Base-by-base conservation (phyloP, 2,113 vertebrate genomes). In the Camarhynchus parvulus region DNA sequence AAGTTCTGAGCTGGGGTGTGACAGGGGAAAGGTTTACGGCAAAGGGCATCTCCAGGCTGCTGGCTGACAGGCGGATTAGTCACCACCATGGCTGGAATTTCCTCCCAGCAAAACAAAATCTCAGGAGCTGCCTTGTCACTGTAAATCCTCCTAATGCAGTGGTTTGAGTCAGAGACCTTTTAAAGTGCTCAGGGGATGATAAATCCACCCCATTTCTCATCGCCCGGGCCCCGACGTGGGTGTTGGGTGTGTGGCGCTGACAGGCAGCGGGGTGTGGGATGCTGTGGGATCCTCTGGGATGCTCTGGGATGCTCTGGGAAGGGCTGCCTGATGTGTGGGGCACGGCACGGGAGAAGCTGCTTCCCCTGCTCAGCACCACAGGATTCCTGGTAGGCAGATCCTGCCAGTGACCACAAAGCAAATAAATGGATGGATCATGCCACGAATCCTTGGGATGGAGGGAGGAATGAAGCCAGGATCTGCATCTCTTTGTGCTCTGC, bases 1-100 rank as follows among this genome's bases (percentile, higher is more conserved):
- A 47, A 21, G 63, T 10, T 13, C 67, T 33, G 47, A 62, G 67
- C 63, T 2, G 72, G 89, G 95, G 79, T 73, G 89, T 87, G 82
- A 89, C 89, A 50, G 67, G 87, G 84, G 96, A 92, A 96, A 95
- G 87, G 81, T 94, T 95, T 77, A 72, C 47, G 17, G 73, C 89
- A 89, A 76, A 92, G 92, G 89, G 92, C 89, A 95, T 74, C 86
- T 94, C 69, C 83, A 41, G 85, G 74, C 84, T 87, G 93, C 63
- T 8, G 61, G 84, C 53, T 85, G 94, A 93, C 76, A 35, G 62
- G 61, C 4, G 2, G 63, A 80, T 96, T 89, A 90, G 70, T 95
- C 95, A 96, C 27, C 1, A 0, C 21, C 18, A 18, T 0, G 73
- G 91, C 89, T 87, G 94, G 95, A 89, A 81, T 83, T 95, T 94